Base-by-base conservation (phyloP, 2,888 invertebrate genomes). In the Elmis aenea region DNA sequence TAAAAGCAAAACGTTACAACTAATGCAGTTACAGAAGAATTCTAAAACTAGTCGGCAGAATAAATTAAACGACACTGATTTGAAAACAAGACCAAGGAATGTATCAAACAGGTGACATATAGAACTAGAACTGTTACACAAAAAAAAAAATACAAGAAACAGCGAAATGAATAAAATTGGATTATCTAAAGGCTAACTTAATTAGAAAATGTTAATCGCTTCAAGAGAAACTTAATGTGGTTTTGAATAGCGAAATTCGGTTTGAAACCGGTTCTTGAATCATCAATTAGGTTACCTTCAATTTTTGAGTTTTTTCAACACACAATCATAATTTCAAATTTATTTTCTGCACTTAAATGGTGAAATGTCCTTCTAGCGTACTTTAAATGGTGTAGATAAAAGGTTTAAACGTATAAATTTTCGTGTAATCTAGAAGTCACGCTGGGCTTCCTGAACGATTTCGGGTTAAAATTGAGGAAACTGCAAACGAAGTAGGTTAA, bases 211-310 rank as follows among this genome's bases (percentile, higher is more conserved):
- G 30, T 22, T 20, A 30, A 30, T 30, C 22, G 21, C 8, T 8
- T 3, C 13, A 13, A 29, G 29, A 30, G 30, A 30, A 30, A 30
- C 22, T 22, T 12, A 5, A 10, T 11, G 9, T 23, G 9, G n/a
- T 27, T 27, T 10, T n/a, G 6, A 22, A 23, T 15, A 13, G 32
- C 24, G 32, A 32, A 25, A 32, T 24, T 24, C 16, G 20, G 11
- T 25, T 10, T 21, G 14, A 16, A 33, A 33, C 33, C 22, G 33
- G 33, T 33, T 33, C 15, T 9, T 14, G 26, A 26, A 10, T 18
- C 26, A 33, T 33, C 33, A 33, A 33, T 26, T 33, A 12, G 33
- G 33, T 33, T 23, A 33, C 33, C 33, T 33, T 33, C 26, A 11
- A 18, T 6, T 18, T 18, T 18, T 18, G 5, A 8, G 5, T 18